Evolutionary conservation across 2,113 vertebrate species (phyloP).

Genomic region (Phylloscopus trochilus): DNA sequence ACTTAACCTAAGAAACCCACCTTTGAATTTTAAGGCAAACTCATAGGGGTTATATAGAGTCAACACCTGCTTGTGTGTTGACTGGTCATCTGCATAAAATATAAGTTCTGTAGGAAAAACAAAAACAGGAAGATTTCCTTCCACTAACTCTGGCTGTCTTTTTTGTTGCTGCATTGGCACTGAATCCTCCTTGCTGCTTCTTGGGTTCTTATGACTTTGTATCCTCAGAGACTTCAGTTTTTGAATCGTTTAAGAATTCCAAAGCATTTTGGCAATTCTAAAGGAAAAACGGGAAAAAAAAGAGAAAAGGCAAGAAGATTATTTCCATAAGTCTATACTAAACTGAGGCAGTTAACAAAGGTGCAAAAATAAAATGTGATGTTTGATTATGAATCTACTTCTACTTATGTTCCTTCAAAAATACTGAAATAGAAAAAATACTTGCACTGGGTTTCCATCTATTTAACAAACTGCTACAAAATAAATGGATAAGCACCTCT

Average conservation of each 20-base stretch:
- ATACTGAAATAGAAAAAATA: neutral
- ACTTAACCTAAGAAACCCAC: conserved; percentile 78
- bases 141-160: conserved; percentile 97
- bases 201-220: conserved; percentile 73
- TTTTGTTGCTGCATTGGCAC: conserved; percentile 98
- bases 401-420: neutral
- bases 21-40: conserved; percentile 99
- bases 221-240: conserved; percentile 68
- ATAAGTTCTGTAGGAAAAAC: conserved; percentile 97
- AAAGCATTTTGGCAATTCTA: conserved; percentile 80
- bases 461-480: neutral
- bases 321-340: conserved; percentile 29
- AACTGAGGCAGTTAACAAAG: neutral
- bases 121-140: conserved; percentile 98
- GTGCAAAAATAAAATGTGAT: neutral
- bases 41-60: conserved; percentile 99
- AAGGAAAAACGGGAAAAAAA: conserved; percentile 16
- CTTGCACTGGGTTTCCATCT: neutral
- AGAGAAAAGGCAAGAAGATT: conserved; percentile 32
- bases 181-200: conserved; percentile 80
- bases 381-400: neutral
- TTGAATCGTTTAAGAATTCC: conserved; percentile 75
- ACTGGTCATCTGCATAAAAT: conserved; percentile 98
- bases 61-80: conserved; percentile 97
- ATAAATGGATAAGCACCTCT: neutral